phyloP scores from a whole-genome alignment of 2,888 invertebrate genomes.

The Synergus japonicus region DNA sequence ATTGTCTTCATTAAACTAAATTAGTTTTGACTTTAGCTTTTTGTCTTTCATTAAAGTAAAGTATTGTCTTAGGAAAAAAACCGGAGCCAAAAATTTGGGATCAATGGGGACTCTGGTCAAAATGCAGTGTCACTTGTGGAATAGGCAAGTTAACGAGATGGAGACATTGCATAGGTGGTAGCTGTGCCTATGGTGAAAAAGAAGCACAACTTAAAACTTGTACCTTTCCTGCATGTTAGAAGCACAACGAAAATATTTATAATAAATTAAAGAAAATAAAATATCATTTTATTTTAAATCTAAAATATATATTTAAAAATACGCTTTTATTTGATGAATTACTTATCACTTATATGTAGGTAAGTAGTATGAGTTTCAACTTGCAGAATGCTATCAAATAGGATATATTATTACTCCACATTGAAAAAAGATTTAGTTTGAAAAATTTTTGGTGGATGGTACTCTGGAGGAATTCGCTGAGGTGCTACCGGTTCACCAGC shows the following conservation, averaged over 20 bases:
- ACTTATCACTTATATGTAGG: too few relatives aligned
- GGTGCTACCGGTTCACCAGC: conserved; percentile 60
- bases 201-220: conserved; percentile 79
- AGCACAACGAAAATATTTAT: neutral
- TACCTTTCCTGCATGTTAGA: conserved; percentile 65
- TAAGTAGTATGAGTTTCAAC: too few relatives aligned
- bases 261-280: neutral
- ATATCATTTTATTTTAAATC: neutral
- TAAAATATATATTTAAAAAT: too few relatives aligned
- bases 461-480: conserved; percentile 53
- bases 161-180: conserved; percentile 78
- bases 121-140: conserved; percentile 78
- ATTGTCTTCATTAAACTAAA: too few relatives aligned
- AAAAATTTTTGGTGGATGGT: conserved; percentile 67
- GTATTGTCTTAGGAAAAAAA: neutral
- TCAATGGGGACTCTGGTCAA: conserved; percentile 78
- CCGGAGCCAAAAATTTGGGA: conserved; percentile 76
- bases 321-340: too few relatives aligned
- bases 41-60: neutral
- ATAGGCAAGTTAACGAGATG: conserved; percentile 77
- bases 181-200: conserved; percentile 78
- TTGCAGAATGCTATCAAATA: too few relatives aligned
- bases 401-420: neutral
- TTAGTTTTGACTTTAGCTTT: too few relatives aligned
- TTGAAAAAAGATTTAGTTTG: conserved; percentile 61